These are phyloP conservation scores for Syngnathus typhle DNA, from an alignment of 2,113 vertebrate species.

Conservation along the genomic window DNA sequence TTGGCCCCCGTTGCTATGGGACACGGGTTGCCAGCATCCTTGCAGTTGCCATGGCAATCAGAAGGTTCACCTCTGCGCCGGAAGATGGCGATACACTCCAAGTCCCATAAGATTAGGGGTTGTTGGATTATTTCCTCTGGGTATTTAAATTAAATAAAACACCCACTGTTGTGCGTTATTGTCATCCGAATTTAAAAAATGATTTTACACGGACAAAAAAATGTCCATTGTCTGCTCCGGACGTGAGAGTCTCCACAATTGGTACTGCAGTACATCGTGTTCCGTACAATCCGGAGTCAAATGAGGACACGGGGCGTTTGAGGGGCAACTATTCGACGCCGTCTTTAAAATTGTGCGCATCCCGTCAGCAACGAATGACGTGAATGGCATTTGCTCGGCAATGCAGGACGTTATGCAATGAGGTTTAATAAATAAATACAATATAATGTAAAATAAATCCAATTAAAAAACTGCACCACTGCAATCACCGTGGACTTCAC, in stretches of 20 bases:
- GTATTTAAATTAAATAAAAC: constrained; percentile 5
- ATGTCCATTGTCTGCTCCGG: background rate
- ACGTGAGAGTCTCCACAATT: constrained; percentile 14
- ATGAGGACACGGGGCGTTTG: constrained; percentile 55
- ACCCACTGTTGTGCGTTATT: background rate
- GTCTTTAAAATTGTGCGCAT: constrained; percentile 40
- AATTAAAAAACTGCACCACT: constrained; percentile 8
- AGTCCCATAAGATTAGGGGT: background rate
- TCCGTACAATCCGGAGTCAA: constrained; percentile 52
- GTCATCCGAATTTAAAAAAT: background rate
- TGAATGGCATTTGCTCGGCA: background rate
- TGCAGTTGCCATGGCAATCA: constrained; percentile 69
- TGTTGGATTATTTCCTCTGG: constrained; percentile 5
- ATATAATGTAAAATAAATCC: background rate
- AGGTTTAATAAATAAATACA: background rate
- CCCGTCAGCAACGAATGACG: background rate
- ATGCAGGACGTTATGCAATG: background rate
- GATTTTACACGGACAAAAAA: background rate
- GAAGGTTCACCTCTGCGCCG: constrained; percentile 39
- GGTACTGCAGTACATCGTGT: constrained; percentile 53
- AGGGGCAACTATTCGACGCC: constrained; percentile 26
- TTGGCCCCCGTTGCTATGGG: constrained; percentile 61
- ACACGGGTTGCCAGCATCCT: constrained; percentile 38
- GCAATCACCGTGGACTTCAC: constrained; percentile 19
- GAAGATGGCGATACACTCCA: constrained; percentile 62